A percentile compares a stretch with the other conserved stretches of the same genome.
Evolutionary conservation across 2,888 invertebrate genomes (phyloP).

Genomic region (Charanyca ferruginea): DNA sequence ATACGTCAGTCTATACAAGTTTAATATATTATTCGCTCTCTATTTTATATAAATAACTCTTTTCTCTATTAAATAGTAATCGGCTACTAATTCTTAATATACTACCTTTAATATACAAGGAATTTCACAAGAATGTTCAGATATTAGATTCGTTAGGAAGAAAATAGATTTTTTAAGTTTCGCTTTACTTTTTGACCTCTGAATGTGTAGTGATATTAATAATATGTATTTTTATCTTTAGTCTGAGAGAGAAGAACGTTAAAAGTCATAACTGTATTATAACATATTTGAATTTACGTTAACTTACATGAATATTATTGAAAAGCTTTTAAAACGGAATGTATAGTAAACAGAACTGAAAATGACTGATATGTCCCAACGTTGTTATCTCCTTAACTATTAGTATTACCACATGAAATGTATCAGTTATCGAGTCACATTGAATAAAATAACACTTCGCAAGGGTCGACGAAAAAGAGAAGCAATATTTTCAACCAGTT

Average conservation of each 20-base stretch:
- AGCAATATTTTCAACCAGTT: too few relatives aligned
- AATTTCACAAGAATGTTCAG: constrained; percentile 56
- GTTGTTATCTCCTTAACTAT: constrained; percentile 52
- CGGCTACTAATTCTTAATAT: constrained; percentile 57
- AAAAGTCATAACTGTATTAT: not conserved
- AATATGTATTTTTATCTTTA: constrained; percentile 57
- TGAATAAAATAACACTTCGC: constrained; percentile 17
- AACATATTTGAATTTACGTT: constrained; percentile 12
- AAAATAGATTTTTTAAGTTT: constrained; percentile 11
- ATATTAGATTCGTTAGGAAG: constrained; percentile 31
- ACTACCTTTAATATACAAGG: constrained; percentile 52
- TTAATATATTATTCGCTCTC: constrained; percentile 71
- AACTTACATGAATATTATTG: constrained; percentile 23
- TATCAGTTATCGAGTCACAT: constrained; percentile 18
- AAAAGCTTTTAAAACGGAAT: constrained; percentile 49
- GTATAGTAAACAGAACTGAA: constrained; percentile 9
- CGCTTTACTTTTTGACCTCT: not conserved
- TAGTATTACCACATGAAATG: constrained; percentile 12
- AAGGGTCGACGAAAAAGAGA: not conserved
- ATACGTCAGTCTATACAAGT: constrained; percentile 77
- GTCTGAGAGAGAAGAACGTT: constrained; percentile 53
- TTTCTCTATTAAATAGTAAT: constrained; percentile 64
- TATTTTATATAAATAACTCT: constrained; percentile 71
- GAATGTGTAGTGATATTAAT: constrained; percentile 44
- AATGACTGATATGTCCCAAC: constrained; percentile 18